These are phyloP conservation scores for Trachelus iudaicus DNA, from an alignment of 2,888 invertebrate genomes.

Conservation along the genomic window DNA sequence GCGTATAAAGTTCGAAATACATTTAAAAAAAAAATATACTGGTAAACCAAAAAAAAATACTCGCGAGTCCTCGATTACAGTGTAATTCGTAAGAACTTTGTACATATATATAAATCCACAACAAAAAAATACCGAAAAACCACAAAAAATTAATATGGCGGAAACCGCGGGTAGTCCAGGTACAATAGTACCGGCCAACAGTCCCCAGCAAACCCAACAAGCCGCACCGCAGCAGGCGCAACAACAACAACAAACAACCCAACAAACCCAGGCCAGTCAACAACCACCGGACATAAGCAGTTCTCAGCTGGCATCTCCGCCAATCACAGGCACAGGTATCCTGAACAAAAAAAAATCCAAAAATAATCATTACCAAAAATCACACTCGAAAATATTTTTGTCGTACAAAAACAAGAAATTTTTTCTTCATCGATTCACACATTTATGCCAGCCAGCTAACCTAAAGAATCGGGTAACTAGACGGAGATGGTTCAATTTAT, in stretches of 20 bases:
- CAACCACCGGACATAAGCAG: slow-evolving; percentile 64
- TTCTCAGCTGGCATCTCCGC: slow-evolving; percentile 61
- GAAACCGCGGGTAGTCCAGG: slow-evolving; percentile 60
- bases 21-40: background rate
- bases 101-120: background rate
- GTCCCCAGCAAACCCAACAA: slow-evolving; percentile 48
- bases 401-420: background rate
- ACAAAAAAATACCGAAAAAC: background rate
- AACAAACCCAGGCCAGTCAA: slow-evolving; percentile 41
- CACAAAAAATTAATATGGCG: slow-evolving; percentile 46
- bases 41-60: background rate
- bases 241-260: slow-evolving; percentile 29
- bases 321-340: slow-evolving; percentile 65
- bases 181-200: slow-evolving; percentile 47
- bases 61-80: background rate
- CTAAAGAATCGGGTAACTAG: background rate
- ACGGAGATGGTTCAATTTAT: background rate
- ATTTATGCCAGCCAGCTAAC: background rate
- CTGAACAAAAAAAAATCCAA: background rate
- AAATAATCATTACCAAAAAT: background rate
- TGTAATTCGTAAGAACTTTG: background rate
- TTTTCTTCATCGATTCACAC: background rate
- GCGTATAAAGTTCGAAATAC: background rate
- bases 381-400: background rate
- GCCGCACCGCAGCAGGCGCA: slow-evolving; percentile 44